Evolutionary conservation across 2,113 vertebrate species (phyloP), one percentile per base, ranked within the genome.

Genomic region (Bujurquina vittata): DNA sequence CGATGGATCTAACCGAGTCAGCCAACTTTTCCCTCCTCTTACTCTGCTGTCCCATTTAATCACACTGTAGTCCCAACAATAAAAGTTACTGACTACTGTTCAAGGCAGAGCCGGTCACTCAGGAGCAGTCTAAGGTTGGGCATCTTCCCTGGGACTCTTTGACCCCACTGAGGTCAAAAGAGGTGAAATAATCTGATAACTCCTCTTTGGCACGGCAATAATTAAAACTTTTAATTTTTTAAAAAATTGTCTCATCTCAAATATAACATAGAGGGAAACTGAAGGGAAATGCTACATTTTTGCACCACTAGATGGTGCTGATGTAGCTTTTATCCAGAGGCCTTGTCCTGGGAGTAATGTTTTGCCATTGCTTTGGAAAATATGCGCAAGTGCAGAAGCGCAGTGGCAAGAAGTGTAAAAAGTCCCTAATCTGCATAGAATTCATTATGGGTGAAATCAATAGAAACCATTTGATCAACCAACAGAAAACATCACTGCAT

Each of bases 221-320:
- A 43, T 43, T 3, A 43, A 43, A 10, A 43, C 40, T 12, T 4
- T 43, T 1, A 43, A 3, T 37, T 37, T 37, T 3, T n/a, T 43
- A n/a, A 26, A 26, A 26, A 26, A 26, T 46, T 14, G 9, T 23
- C 37, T 65, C n/a, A 65, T 37, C 23, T 65, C 62, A 65, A 65
- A 65, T 22, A 26, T 5, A 4, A 7, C 17, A 22, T 67, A 37
- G 23, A 1, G 7, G 1, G 11, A n/a, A 10, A n/a, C 22, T 3
- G 37, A 26, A n/a, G 63, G 37, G 22, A 46, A 67, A 46, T 67
- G 63, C 15, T 52, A 15, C 22, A 40, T 40, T 67, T 26, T 46
- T 67, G 63, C 63, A 26, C 63, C 63, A 67, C 37, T 67, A 67
- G 63, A 67, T 67, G 63, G 63, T 46, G 63, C 14, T 26, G 37